phyloP scores from a whole-genome alignment of 1,140 invertebrate species.

The Saccostrea echinata region DNA sequence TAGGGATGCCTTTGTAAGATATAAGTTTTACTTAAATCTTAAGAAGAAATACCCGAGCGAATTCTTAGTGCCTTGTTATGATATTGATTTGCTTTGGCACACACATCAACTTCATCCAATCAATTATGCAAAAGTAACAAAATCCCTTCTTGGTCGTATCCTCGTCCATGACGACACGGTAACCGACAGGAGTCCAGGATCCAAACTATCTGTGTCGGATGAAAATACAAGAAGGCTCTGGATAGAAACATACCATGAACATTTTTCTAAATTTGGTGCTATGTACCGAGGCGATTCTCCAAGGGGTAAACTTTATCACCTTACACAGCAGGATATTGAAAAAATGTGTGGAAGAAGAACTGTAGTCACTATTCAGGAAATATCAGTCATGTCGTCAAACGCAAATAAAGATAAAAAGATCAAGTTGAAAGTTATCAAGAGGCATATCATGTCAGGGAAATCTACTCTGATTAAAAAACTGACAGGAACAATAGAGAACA shows the following conservation, averaged over 20 bases:
- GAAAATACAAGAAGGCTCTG: constrained; percentile 58
- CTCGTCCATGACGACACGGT: constrained; percentile 78
- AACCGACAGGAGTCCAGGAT: constrained; percentile 75
- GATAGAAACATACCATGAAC: constrained; percentile 55
- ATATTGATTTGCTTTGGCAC: constrained; percentile 80
- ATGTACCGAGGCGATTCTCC: constrained; percentile 71
- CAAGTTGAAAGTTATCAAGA: constrained; percentile 50
- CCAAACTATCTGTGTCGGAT: constrained; percentile 69
- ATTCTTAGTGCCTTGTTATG: constrained; percentile 81
- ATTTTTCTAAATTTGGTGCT: constrained; percentile 58
- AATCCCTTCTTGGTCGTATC: constrained; percentile 74
- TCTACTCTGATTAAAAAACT: background rate
- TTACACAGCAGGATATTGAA: constrained; percentile 24
- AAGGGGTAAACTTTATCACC: constrained; percentile 50
- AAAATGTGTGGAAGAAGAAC: constrained; percentile 14
- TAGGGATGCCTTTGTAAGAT: constrained; percentile 74
- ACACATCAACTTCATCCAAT: constrained; percentile 78
- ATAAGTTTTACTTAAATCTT: constrained; percentile 78
- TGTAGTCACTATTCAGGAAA: background rate
- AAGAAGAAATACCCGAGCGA: constrained; percentile 76
- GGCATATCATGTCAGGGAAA: background rate
- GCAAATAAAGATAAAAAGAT: constrained; percentile 44
- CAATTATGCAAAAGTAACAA: constrained; percentile 74
- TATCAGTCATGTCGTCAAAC: constrained; percentile 8
- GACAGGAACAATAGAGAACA: background rate